Evolutionary conservation across 1,140 invertebrate species (phyloP).

Genomic region (Vanessa atalanta): DNA sequence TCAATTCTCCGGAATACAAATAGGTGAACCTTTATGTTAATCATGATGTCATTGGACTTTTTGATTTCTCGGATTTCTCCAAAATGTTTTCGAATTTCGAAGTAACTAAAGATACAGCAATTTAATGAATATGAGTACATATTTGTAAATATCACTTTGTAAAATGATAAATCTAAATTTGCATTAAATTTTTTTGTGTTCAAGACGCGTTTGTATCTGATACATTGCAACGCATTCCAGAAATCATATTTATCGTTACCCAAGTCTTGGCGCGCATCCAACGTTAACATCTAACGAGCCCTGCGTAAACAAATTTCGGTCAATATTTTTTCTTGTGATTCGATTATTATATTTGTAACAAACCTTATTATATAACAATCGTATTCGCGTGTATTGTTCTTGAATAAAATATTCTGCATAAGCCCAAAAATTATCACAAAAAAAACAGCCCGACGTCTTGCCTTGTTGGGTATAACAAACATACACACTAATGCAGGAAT

Average conservation of each 20-base stretch:
- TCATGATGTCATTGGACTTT: not conserved
- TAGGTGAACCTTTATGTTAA: slow-evolving; percentile 8
- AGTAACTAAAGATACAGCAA: not conserved
- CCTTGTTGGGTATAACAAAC: too few species aligned
- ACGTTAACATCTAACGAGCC: not conserved
- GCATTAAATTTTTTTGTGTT: not conserved
- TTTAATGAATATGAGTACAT: too few species aligned
- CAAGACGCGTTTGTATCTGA: not conserved
- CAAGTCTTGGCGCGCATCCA: slow-evolving; percentile 21
- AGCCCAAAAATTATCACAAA: too few species aligned
- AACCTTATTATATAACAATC: not conserved
- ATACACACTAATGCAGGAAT: too few species aligned
- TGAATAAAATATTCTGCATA: too few species aligned
- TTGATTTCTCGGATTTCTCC: not conserved
- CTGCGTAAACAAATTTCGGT: slow-evolving; percentile 15
- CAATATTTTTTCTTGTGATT: slow-evolving; percentile 17
- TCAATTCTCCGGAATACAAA: slow-evolving; percentile 14
- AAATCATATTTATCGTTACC: slow-evolving; percentile 8
- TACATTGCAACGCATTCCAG: slow-evolving; percentile 3
- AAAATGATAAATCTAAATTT: too few species aligned
- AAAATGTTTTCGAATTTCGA: not conserved
- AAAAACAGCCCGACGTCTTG: too few species aligned
- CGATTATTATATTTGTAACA: slow-evolving; percentile 13
- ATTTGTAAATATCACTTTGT: not conserved
- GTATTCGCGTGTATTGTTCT: not conserved